Conservation (phyloP, 2,888 invertebrate genomes). For the Scrobipalpa costella region DNA sequence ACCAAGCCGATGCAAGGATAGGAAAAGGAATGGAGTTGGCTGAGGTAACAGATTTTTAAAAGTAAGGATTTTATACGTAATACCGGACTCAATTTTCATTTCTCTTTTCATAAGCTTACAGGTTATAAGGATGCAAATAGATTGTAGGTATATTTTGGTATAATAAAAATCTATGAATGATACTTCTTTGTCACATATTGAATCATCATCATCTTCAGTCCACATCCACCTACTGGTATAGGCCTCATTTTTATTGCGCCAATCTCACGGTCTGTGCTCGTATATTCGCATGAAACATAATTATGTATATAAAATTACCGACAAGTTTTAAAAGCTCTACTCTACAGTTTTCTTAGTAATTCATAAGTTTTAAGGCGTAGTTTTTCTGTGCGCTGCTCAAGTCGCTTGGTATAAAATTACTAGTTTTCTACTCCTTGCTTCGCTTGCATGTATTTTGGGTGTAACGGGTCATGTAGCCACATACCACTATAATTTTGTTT, state of each 20-base stretch:
- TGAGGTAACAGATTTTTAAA: neutral
- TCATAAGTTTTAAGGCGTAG: slow-evolving; percentile 38
- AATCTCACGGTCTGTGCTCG: too few relatives aligned
- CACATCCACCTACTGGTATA: too few relatives aligned
- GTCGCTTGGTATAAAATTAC: slow-evolving; percentile 28
- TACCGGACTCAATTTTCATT: too few relatives aligned
- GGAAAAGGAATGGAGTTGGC: slow-evolving; percentile 44
- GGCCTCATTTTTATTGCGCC: too few relatives aligned
- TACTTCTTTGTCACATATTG: too few relatives aligned
- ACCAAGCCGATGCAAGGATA: slow-evolving; percentile 62
- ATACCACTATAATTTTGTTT: neutral
- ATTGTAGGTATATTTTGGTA: too few relatives aligned
- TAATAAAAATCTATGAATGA: too few relatives aligned
- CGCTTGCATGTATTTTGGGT: slow-evolving; percentile 21
- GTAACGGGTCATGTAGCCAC: neutral
- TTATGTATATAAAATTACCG: neutral
- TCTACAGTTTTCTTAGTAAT: slow-evolving; percentile 37
- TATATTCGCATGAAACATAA: too few relatives aligned
- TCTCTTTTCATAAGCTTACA: too few relatives aligned
- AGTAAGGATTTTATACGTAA: too few relatives aligned
- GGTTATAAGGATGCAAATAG: too few relatives aligned
- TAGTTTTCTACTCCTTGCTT: slow-evolving; percentile 15
- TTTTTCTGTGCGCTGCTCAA: slow-evolving; percentile 36
- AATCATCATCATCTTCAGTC: too few relatives aligned
- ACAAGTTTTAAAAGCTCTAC: slow-evolving; percentile 22